Evolutionary conservation across 2,797 vertebrate species (phyloP), one percentile per base, ranked within the genome.

Genomic region (Oreochromis mossambicus): DNA sequence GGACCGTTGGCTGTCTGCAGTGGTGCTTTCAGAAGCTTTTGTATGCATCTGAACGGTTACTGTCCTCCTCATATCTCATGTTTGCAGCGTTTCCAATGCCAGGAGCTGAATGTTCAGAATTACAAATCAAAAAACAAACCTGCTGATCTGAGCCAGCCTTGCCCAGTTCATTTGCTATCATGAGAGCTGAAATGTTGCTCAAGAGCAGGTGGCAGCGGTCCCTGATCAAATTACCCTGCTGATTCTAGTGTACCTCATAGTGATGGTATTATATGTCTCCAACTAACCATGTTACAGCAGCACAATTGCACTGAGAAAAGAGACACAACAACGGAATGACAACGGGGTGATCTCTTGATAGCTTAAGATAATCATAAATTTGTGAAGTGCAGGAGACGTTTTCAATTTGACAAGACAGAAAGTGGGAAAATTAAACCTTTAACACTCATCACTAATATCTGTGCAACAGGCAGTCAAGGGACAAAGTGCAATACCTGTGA

Each of bases 191-290:
- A 36, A 79, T 81, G 63, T 66, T 86, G 79, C 79, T 83, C 80
- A 83, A 80, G 78, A 92, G 81, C 91, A 93, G 93, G 91, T 94
- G 90, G 91, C 86, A 84, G 85, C 82, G 82, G 51, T 52, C 82
- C 78, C 86, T 88, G 90, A 94, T 94, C 32, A 9, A 87, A 88
- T 95, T 90, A 93, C 77, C 1, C 4, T 46, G 29, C 83, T 92
- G 89, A 95, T 94, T 84, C 84, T 86, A 92, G 88, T 89, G 89
- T 83, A 84, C 84, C 90, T 94, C 85, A 89, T 85, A 84, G 87
- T 91, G 91, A 93, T 90, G 88, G 88, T 87, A 91, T 94, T 91
- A 89, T 91, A 87, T 83, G 83, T 77, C 81, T 91, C 80, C 86
- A 63, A 73, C 75, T 91, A 89, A 93, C 88, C 29, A 32, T 55